Base-by-base conservation (phyloP, 2,888 invertebrate genomes). In the Melipona beecheii region DNA sequence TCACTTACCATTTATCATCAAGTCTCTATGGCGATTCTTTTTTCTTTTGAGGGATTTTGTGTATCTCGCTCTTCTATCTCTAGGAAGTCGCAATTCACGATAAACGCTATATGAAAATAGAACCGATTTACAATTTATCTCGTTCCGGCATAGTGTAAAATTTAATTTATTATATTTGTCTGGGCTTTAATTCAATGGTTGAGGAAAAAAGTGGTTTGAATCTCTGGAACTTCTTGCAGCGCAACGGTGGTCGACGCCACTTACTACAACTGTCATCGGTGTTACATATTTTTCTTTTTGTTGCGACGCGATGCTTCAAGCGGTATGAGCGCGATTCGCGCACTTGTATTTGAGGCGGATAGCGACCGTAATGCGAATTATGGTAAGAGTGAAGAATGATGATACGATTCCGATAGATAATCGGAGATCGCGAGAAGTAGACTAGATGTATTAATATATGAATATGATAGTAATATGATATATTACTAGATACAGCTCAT, bases 11-110 rank as follows among this genome's bases (percentile, higher is more conserved):
- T 54, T 64, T 78, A 62, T 69, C 80, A 84, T 84, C 71, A 80
- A 83, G 76, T 60, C 76, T 70, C 78, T 52, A 50, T 27, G 79
- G 77, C 68, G 82, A 87, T 87, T 84, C 77, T 83, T 84, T 83
- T 75, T n/a, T 27, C 49, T 52, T 62, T 74, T 81, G 84, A 83
- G 86, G 83, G 84, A 79, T 81, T 43, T 43, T 36, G 11, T 43
- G 43, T 43, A 43, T 43, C 9, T 43, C 9, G 43, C 11, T 3
- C 58, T 19, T 31, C 43, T 78, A 75, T 74, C 76, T n/a, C 43
- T 9, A 64, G 66, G 11, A 43, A 43, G 9, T 43, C 71, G 13
- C 52, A 36, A 52, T 36, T 62, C 75, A 54, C 31, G 21, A 49
- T 4, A 52, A 21, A 13, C 21, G 36, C 58, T 31, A 4, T 4